phyloP scores from a whole-genome alignment of 2,113 vertebrate genomes.

The Carlito syrichta region DNA sequence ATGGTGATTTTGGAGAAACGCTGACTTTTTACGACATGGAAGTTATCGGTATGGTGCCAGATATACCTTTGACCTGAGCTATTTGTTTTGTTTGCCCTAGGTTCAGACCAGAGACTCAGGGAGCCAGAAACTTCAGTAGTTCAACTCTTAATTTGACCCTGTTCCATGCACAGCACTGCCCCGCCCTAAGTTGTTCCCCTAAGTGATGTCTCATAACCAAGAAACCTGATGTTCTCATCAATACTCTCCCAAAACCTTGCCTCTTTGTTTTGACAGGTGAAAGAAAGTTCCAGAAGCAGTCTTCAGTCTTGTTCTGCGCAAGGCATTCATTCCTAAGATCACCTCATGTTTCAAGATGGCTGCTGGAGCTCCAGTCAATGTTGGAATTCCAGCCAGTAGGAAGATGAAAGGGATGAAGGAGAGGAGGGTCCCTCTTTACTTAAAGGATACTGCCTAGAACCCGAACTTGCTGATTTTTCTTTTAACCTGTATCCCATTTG shows the following conservation, averaged over 20 bases:
- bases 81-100: background rate
- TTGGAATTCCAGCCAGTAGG: background rate
- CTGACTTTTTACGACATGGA: background rate
- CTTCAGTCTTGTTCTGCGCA: background rate
- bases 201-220: background rate
- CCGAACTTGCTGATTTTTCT: background rate
- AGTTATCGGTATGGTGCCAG: background rate
- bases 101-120: background rate
- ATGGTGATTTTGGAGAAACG: fast-evolving
- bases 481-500: fast-evolving
- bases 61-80: background rate
- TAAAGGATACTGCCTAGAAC: background rate
- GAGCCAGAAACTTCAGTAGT: background rate
- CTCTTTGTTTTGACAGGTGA: no score
- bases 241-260: background rate
- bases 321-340: background rate
- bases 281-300: background rate
- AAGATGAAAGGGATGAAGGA: background rate
- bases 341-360: background rate
- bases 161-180: background rate
- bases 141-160: background rate
- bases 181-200: no score
- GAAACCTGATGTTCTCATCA: background rate
- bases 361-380: background rate
- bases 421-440: background rate